phyloP scores from a whole-genome alignment of 1,140 invertebrate genomes.

The Pogonus chalceus region DNA sequence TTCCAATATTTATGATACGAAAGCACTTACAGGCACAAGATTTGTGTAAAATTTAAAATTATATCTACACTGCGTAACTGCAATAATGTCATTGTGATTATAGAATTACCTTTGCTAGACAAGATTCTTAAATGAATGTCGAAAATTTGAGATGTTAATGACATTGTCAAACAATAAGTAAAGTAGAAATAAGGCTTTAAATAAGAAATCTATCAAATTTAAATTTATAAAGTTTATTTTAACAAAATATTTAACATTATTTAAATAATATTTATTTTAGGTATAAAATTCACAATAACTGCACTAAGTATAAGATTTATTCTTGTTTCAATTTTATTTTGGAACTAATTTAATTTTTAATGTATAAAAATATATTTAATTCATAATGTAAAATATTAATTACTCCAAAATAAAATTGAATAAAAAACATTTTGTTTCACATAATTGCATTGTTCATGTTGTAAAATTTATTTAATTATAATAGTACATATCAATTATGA shows the following conservation, averaged over 20 bases:
- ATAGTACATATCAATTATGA: not conserved
- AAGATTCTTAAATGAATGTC: not conserved
- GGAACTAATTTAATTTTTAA: no score
- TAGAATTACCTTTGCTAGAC: not conserved
- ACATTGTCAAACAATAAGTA: not conserved
- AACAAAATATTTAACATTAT: not conserved
- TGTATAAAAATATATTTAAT: no score
- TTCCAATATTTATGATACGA: not conserved
- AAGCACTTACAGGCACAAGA: not conserved
- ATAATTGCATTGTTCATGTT: not conserved
- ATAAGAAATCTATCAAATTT: not conserved
- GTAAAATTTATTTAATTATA: not conserved
- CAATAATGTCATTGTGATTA: not conserved
- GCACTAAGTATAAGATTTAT: not conserved
- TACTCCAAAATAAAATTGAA: no score
- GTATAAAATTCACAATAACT: not conserved
- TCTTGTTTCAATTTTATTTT: not conserved
- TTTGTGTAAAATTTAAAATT: not conserved
- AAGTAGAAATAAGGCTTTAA: not conserved
- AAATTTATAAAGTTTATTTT: no score
- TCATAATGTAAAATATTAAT: no score
- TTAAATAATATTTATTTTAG: no score
- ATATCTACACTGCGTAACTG: not conserved
- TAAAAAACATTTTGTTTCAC: no score
- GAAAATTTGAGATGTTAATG: not conserved